A percentile compares a stretch with the other conserved stretches of the same genome.
Evolutionary conservation across 2,888 invertebrate genomes (phyloP).

Genomic region (Heliconius aoede): DNA sequence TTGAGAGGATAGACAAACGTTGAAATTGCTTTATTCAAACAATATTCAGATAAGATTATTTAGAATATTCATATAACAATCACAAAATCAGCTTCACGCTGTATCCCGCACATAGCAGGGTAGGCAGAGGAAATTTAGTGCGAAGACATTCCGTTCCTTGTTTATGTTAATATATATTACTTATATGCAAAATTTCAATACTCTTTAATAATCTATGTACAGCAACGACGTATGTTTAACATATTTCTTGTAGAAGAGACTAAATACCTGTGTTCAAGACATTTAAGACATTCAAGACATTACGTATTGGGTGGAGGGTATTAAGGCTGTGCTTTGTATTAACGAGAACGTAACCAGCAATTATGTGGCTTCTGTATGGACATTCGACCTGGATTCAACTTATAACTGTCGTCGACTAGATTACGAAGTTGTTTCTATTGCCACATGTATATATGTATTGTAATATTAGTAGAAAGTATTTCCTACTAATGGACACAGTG

Average conservation of each 20-base stretch:
- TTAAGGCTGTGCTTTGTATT: neutral
- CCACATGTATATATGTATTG: no score
- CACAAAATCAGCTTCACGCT: neutral
- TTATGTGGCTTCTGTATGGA: neutral
- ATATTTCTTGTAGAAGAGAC: neutral
- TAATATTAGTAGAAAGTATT: no score
- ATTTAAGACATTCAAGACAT: conserved; percentile 5
- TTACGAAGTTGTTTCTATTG: neutral
- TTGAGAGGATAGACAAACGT: neutral
- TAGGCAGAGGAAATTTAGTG: no score
- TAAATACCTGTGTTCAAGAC: neutral
- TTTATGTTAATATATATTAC: neutral
- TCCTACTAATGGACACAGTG: no score
- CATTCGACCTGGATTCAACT: neutral
- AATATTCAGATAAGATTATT: neutral
- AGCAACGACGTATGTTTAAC: neutral
- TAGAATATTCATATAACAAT: neutral
- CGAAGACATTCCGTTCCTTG: no score
- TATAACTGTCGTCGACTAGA: neutral
- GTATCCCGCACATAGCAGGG: no score
- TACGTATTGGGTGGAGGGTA: neutral
- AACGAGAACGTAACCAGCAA: neutral
- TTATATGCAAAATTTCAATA: neutral
- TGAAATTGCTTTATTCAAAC: neutral
- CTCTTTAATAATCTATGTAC: neutral